These are phyloP conservation scores for Podocnemis expansa DNA, from an alignment of 2,113 vertebrate species.

Conservation along the genomic window DNA sequence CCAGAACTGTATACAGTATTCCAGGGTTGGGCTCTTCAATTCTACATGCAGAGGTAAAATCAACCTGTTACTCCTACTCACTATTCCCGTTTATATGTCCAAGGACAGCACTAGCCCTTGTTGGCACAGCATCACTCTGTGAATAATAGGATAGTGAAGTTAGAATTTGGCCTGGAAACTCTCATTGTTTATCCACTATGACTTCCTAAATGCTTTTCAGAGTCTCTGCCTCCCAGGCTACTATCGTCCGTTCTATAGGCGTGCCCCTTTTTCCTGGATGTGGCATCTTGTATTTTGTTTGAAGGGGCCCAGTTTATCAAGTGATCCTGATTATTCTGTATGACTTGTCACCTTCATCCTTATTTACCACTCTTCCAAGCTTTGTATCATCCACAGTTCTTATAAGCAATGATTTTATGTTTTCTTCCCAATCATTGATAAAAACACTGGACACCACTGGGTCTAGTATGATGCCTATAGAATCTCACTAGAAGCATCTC, in stretches of 20 bases:
- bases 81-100: background rate
- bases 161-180: background rate
- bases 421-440: background rate
- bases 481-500: background rate
- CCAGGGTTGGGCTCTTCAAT: background rate
- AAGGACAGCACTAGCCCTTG: background rate
- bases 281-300: background rate
- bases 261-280: background rate
- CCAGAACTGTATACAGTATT: background rate
- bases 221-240: background rate
- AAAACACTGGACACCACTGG: rapidly evolving
- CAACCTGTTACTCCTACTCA: background rate
- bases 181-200: background rate
- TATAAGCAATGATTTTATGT: background rate
- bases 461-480: background rate
- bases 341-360: background rate
- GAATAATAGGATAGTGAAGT: too few relatives aligned
- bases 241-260: background rate
- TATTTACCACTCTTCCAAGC: background rate
- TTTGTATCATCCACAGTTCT: background rate
- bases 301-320: background rate
- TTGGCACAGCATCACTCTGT: background rate
- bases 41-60: background rate
- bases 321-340: background rate
- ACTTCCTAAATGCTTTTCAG: background rate